Evolutionary conservation across 2,888 invertebrate species (phyloP), one percentile per base, ranked within the genome.

Genomic region (Cataglyphis cursor): DNA sequence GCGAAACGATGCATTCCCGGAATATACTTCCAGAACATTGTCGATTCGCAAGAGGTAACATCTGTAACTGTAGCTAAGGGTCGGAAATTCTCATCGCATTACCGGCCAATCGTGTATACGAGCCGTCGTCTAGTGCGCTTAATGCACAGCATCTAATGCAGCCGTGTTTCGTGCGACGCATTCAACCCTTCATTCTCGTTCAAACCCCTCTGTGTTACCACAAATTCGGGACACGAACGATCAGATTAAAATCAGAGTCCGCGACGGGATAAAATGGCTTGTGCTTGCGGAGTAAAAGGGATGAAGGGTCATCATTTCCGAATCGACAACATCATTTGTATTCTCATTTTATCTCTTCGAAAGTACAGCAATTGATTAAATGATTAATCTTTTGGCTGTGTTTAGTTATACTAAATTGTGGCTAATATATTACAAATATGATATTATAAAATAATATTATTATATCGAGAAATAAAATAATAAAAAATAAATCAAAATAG

Each of bases 191-290:
- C 41, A 78, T 65, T 59, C 82, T 70, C 80, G 73, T 86, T 81
- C 84, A 54, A 44, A 61, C 72, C 76, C 76, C 70, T 64, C 64
- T 51, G 72, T 64, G 85, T 84, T 90, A 89, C 88, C 89, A 83
- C 90, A 90, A 89, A 73, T 90, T 85, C 87, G 90, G 85, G 88
- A 89, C 91, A 91, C 89, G 91, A 91, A 90, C 83, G 85, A 83
- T 87, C 89, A 88, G 91, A 91, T 91, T 87, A 87, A 90, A 91
- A 91, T 91, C 91, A 75, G 85, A 78, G 76, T 81, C 59, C 21
- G 57, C 66, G 66, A 54, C 54, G 28, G 72, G 41, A 21, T 70
- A 59, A 80, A 80, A 80, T 44, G 59, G 38, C 44, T 72, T 73
- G 72, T 59, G 65, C 54, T 78, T 76, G 62, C 41, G 21, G 18